phyloP scores from a whole-genome alignment of 2,113 vertebrate genomes.

The Callithrix jacchus region DNA sequence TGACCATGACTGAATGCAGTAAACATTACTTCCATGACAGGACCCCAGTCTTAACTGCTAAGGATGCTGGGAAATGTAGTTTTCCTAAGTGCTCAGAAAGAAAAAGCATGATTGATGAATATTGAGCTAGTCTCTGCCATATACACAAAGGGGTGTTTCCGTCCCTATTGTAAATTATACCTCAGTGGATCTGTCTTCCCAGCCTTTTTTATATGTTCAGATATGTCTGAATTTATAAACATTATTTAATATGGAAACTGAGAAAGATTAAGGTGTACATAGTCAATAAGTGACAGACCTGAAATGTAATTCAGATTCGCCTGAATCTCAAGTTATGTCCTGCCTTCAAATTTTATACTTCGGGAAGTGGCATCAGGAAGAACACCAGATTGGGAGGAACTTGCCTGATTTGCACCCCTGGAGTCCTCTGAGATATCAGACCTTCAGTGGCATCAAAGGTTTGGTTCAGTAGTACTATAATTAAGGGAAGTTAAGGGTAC shows the following conservation, averaged over 20 bases:
- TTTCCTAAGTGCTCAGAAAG: neutral
- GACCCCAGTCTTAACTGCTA: neutral
- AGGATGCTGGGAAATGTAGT: constrained; percentile 30
- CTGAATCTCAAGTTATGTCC: neutral
- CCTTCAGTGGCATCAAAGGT: neutral
- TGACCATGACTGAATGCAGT: neutral
- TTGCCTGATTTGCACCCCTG: neutral
- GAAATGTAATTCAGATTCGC: neutral
- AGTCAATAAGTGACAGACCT: neutral
- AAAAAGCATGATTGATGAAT: neutral
- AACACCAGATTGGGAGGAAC: neutral
- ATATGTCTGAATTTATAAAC: neutral
- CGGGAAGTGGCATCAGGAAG: neutral
- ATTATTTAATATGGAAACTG: constrained; percentile 15
- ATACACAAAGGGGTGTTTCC: neutral
- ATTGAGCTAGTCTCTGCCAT: neutral
- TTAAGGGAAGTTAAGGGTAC: neutral
- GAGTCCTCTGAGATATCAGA: neutral
- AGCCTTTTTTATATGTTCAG: neutral
- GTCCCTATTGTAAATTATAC: neutral
- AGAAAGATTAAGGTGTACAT: neutral
- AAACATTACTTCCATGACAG: neutral
- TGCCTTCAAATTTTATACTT: neutral
- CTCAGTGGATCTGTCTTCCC: neutral
- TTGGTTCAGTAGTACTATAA: neutral